Evolutionary conservation across 2,797 vertebrate genomes (phyloP), one percentile per base, ranked within the genome.

Genomic region (Lindbergichthys nudifrons): DNA sequence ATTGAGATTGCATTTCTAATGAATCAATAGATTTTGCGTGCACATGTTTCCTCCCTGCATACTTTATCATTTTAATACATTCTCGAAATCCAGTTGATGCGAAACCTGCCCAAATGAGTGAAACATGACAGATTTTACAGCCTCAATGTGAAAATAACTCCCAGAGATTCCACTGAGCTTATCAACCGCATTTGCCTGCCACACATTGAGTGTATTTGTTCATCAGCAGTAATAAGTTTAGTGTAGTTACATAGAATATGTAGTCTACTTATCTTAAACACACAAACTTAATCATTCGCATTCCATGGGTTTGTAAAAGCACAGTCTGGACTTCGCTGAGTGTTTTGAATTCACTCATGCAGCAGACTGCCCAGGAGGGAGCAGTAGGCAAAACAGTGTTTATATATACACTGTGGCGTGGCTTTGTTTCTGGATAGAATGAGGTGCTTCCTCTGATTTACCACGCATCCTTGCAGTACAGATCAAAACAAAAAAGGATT

Each of bases 371-470:
- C 53, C 43, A 11, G 0, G 43, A 68, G 61, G 39, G 39, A 50
- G 51, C 47, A 54, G 26, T 30, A 84, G 70, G 73, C 67, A 84
- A 82, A 84, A 39, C 50, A 50, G 12, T 30, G 50, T 45, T 21
- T 63, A 45, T 50, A 63, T 47, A 59, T 8, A 59, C 62, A 79
- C 23, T 16, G 1, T 26, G 16, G 42, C 4, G 5, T 56, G 39
- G 15, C 23, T 56, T 19, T 4, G 12, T 0, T 41, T 4, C 32
- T 23, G 3, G 16, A 51, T 15, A 68, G 21, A 73, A 36, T 19
- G 10, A 47, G 7, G 21, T 52, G 21, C 19, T 78, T 70, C 14
- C 11, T 18, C 6, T n/a, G 3, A 5, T 46, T 10, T 10, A 18
- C 10, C 13, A 54, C 53, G 45, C 61, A 53, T 58, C 4, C 23